Base-by-base conservation (phyloP, 2,797 vertebrate species). In the Eulemur albifrons region DNA sequence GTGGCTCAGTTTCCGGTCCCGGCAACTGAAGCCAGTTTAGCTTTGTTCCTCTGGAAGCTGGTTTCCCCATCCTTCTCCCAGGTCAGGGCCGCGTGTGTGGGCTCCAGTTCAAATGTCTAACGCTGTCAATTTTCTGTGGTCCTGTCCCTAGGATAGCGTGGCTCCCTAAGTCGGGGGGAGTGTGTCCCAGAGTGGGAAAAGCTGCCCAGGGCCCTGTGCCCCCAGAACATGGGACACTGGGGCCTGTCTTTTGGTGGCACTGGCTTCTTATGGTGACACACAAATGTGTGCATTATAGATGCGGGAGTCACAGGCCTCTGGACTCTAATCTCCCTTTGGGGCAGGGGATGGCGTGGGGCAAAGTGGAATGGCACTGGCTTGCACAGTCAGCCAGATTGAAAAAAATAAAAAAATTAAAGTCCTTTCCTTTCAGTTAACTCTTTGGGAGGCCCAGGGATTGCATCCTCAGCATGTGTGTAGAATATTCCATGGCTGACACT, bases 121-220 rank as follows among this genome's bases (percentile, higher is more conserved):
- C 50, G 5, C 43, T 2, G 2, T n/a, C 4, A 10, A 32, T 45
- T 63, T 57, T n/a, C 67, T 45, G 93, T 0, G 12, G 50, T 73
- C 77, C 7, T 2, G 11, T 75, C 40, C 52, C 69, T 12, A 50
- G 27, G 7, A 67, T 13, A 32, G n/a, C 0, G 1, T 15, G 25
- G 27, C 50, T 32, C 27, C 13, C 0, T 48, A 21, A 7, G 35
- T 27, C 11, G 0, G 9, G 13, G 50, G 25, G 50, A 30, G 1
- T 27, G 32, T 13, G 18, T 30, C 18, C 38, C 61, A 77, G 75
- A 48, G 5, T 35, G 61, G 90, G 69, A 43, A 76, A 52, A 88
- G 40, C 43, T 61, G 21, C 63, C 6, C 1, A 52, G 30, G 35
- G 25, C 25, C 82, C 54, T 7, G 20, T n/a, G n/a, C 6, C 75